Evolutionary conservation across 2,888 invertebrate genomes (phyloP).

Genomic region (Seira sanloemensis): DNA sequence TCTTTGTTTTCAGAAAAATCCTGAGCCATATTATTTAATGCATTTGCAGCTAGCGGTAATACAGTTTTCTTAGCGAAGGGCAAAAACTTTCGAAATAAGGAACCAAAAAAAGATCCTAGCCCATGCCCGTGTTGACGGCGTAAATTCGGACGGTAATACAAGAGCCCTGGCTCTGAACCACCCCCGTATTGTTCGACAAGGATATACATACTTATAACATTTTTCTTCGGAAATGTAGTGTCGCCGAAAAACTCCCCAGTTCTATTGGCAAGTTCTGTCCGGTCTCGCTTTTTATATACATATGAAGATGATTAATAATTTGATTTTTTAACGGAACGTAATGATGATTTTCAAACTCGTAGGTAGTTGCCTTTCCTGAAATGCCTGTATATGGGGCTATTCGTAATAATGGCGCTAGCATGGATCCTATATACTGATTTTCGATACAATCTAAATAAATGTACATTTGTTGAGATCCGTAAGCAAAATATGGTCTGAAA

Average conservation of each 20-base stretch:
- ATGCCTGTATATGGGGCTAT: neutral
- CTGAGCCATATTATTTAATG: neutral
- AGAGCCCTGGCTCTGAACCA: neutral
- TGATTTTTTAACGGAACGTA: neutral
- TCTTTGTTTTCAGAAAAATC: neutral
- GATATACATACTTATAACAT: neutral
- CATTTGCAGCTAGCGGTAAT: conserved; percentile 11
- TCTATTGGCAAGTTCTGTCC: conserved; percentile 27
- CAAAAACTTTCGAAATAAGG: neutral
- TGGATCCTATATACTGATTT: neutral
- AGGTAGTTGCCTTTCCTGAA: neutral
- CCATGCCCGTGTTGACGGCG: conserved; percentile 32
- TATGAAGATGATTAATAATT: neutral
- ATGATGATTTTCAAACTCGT: neutral
- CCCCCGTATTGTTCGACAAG: neutral
- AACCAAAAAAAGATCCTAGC: conserved; percentile 20
- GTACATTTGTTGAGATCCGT: neutral
- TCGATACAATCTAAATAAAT: neutral
- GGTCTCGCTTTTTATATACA: conserved; percentile 30
- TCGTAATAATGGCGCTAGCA: neutral
- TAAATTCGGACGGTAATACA: neutral
- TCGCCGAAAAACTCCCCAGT: conserved; percentile 6
- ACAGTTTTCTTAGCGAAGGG: neutral
- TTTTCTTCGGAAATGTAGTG: conserved; percentile 37
- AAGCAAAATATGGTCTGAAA: neutral